Conservation (phyloP, 1,140 invertebrate genomes). For the Danaus plexippus region DNA sequence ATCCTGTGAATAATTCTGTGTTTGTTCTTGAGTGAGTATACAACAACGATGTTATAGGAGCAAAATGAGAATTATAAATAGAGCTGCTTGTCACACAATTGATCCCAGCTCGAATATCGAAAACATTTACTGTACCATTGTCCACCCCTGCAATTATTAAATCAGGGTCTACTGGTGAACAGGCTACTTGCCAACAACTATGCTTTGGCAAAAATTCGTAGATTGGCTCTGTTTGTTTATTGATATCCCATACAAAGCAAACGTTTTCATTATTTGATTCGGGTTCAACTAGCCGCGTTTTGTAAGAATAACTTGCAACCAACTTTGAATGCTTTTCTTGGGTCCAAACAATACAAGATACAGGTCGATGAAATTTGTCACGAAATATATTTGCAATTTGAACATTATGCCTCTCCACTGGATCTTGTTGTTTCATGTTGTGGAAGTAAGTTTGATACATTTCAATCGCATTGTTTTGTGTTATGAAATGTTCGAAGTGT, state of each 20-base stretch:
- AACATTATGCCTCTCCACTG: conserved; percentile 75
- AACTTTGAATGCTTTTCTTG: conserved; percentile 83
- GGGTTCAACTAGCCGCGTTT: conserved; percentile 74
- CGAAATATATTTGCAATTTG: conserved; percentile 80
- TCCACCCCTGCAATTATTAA: conserved; percentile 84
- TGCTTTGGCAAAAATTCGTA: conserved; percentile 76
- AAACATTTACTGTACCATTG: conserved; percentile 85
- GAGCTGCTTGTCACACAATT: conserved; percentile 71
- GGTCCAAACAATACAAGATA: conserved; percentile 88
- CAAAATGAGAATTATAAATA: conserved; percentile 80
- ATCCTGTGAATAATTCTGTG: conserved; percentile 88
- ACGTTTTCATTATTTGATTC: conserved; percentile 72
- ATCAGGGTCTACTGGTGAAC: conserved; percentile 88
- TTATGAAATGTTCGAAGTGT: conserved; percentile 81
- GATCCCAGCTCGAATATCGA: conserved; percentile 79
- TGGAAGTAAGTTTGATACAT: conserved; percentile 91
- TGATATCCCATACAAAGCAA: conserved; percentile 83
- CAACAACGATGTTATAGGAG: conserved; percentile 77
- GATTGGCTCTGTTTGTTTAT: conserved; percentile 86
- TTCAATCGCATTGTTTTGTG: conserved; percentile 92
- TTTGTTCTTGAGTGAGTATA: conserved; percentile 86
- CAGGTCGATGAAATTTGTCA: conserved; percentile 72
- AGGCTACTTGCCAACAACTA: conserved; percentile 83
- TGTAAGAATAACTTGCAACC: conserved; percentile 84
- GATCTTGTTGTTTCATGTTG: conserved; percentile 69